These are phyloP conservation scores for Megalops cyprinoides DNA, from an alignment of 2,797 vertebrate genomes.

Conservation along the genomic window DNA sequence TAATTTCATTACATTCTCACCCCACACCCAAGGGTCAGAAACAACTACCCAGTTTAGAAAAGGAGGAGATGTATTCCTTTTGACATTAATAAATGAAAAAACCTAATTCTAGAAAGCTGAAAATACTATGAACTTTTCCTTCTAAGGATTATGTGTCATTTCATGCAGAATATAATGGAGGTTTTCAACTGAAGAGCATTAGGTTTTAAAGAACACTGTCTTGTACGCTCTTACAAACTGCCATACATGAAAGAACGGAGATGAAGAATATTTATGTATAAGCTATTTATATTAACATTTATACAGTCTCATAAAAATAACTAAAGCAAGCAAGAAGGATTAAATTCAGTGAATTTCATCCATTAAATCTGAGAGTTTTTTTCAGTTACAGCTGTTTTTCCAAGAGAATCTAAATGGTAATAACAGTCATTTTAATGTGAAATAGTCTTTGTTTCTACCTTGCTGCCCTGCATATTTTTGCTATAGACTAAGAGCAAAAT, in stretches of 20 bases:
- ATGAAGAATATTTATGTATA: constrained; percentile 1
- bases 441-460: constrained; percentile 45
- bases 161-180: constrained; percentile 3
- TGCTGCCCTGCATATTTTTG: constrained; percentile 58
- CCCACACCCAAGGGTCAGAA: too few relatives aligned
- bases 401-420: constrained; percentile 72
- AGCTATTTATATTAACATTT: constrained; percentile 13
- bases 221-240: background rate
- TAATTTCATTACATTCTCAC: too few relatives aligned
- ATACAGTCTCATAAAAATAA: constrained; percentile 1
- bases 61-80: background rate
- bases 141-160: background rate
- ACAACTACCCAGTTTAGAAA: background rate
- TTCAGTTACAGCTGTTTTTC: constrained; percentile 21
- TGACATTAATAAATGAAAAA: background rate
- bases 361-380: constrained; percentile 57
- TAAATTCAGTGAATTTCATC: constrained; percentile 54
- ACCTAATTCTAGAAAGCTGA: background rate
- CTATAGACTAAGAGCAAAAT: constrained; percentile 17
- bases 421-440: constrained; percentile 58
- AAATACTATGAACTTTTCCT: constrained; percentile 3
- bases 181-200: background rate
- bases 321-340: background rate
- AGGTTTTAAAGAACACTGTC: background rate
- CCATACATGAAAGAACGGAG: constrained; percentile 11